These are phyloP conservation scores for Microtus richardsoni DNA, from an alignment of 2,113 vertebrate genomes.

Conservation along the genomic window DNA sequence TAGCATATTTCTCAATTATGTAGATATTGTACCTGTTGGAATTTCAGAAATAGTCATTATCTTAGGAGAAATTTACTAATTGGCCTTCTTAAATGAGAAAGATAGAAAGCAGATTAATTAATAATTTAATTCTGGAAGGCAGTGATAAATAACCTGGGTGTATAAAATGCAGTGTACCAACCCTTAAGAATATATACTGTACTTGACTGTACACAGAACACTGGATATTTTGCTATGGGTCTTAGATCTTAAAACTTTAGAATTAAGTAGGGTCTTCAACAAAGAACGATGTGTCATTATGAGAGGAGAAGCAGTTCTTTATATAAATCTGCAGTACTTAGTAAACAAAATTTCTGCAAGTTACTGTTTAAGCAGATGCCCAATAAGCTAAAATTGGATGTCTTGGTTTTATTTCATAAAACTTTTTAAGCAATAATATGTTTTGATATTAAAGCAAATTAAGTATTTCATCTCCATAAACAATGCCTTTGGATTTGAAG, in stretches of 20 bases:
- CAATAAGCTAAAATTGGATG: background rate
- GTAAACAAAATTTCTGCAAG: background rate
- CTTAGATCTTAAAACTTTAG: background rate
- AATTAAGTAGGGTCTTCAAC: background rate
- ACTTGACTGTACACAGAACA: background rate
- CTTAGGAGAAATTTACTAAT: background rate
- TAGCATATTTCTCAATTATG: background rate
- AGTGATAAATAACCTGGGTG: background rate
- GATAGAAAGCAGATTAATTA: background rate
- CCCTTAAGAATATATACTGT: background rate
- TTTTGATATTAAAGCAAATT: constrained; percentile 37
- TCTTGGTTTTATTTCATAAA: background rate
- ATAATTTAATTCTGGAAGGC: background rate
- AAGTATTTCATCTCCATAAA: constrained; percentile 3
- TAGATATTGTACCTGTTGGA: background rate
- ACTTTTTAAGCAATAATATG: background rate
- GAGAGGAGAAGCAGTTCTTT: background rate
- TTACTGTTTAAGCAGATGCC: background rate
- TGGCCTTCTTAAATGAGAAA: background rate
- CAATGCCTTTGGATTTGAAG: background rate
- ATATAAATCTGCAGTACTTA: background rate
- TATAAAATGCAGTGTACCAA: background rate
- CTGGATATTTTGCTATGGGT: background rate
- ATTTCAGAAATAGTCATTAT: background rate
- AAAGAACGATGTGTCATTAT: background rate